phyloP scores from a whole-genome alignment of 2,888 invertebrate genomes.

The Ferdinandea cuprea region DNA sequence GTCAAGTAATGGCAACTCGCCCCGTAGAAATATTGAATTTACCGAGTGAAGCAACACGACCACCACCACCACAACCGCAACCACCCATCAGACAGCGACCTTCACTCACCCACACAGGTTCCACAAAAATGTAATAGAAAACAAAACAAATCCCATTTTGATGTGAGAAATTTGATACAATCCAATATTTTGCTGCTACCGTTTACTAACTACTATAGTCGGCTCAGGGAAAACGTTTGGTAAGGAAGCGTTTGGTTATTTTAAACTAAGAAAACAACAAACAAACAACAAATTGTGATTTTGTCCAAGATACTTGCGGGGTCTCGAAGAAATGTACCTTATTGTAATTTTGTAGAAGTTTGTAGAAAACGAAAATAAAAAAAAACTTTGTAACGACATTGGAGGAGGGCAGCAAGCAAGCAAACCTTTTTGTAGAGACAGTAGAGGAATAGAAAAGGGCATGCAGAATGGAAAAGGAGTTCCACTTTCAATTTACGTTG shows the following conservation, averaged over 20 bases:
- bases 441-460: constrained; percentile 67
- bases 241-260: constrained; percentile 72
- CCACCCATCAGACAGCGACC: constrained; percentile 2
- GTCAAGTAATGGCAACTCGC: constrained; percentile 79
- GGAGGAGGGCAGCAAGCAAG: constrained; percentile 57
- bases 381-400: constrained; percentile 52
- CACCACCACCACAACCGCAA: too few relatives aligned
- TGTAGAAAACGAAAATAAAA: constrained; percentile 58
- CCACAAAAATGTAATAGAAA: constrained; percentile 54
- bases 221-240: constrained; percentile 75
- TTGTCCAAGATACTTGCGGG: constrained; percentile 73
- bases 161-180: constrained; percentile 70
- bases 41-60: constrained; percentile 81
- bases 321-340: constrained; percentile 73
- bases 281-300: constrained; percentile 69
- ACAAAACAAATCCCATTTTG: constrained; percentile 31
- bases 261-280: constrained; percentile 67
- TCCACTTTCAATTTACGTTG: too few relatives aligned
- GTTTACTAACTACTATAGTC: constrained; percentile 74
- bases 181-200: constrained; percentile 73
- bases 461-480: constrained; percentile 39
- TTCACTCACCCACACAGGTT: constrained; percentile 42
- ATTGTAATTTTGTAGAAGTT: constrained; percentile 74
- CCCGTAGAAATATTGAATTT: constrained; percentile 82
- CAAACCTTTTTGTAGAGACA: constrained; percentile 56